Conservation (phyloP, 2,888 invertebrate genomes). For the Macroteleia sp. region DNA sequence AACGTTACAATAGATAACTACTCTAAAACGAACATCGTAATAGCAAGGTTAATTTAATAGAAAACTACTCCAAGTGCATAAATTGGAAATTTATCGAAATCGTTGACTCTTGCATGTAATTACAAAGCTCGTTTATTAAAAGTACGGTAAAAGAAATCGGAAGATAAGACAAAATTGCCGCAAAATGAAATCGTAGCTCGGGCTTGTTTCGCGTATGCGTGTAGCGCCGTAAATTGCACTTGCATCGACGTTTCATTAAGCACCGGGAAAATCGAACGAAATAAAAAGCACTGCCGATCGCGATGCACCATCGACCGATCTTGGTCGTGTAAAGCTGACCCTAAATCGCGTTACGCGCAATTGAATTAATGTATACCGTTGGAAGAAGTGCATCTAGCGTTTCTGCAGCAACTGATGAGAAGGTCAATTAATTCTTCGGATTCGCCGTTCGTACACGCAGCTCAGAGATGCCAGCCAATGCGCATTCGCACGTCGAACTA, state of each 20-base stretch:
- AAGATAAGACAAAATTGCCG: conserved; percentile 25
- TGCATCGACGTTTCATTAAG: conserved; percentile 26
- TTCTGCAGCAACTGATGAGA: conserved; percentile 18
- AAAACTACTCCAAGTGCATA: too few relatives aligned
- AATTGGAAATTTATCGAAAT: conserved; percentile 19
- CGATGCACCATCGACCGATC: conserved; percentile 16
- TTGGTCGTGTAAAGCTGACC: conserved; percentile 26
- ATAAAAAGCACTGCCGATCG: conserved; percentile 20
- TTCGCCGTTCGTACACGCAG: background rate
- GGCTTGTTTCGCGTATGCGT: conserved; percentile 17
- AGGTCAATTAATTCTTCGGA: conserved; percentile 44
- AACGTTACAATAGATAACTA: too few relatives aligned
- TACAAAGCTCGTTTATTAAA: conserved; percentile 12
- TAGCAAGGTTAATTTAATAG: too few relatives aligned
- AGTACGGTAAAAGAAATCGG: background rate
- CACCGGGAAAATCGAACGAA: conserved; percentile 33
- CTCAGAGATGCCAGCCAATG: too few relatives aligned
- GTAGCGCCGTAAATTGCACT: conserved; percentile 29
- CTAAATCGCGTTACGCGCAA: conserved; percentile 49
- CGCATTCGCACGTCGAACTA: conserved; percentile 27
- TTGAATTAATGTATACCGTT: conserved; percentile 49
- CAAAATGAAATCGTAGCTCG: conserved; percentile 24
- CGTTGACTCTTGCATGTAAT: conserved; percentile 19
- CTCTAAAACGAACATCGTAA: too few relatives aligned
- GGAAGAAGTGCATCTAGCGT: conserved; percentile 7